Base-by-base conservation (phyloP, 2,888 invertebrate genomes). In the Cordylochernes scorpioides region DNA sequence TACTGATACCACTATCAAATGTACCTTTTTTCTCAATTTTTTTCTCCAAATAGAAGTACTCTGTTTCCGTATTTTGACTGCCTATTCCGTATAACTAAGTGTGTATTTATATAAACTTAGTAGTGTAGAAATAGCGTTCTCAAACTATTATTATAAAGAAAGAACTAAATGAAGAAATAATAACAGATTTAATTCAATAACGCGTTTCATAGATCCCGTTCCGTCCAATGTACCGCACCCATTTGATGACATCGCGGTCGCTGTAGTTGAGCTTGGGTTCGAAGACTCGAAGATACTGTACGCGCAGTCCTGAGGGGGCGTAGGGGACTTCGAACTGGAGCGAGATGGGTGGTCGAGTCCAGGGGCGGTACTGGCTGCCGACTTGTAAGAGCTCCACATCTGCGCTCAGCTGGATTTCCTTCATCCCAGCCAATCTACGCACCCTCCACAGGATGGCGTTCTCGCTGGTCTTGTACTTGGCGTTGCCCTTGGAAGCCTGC, bases 281-380 rank as follows among this genome's bases (percentile, higher is more conserved):
- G 48, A 99, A 99, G 39, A 99, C 97, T 57, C 99, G 99, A 49
- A 99, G 60, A 55, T 97, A 99, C 22, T 97, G 74, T 34, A 99
- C 97, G 64, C 97, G 97, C 55, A 99, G 91, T 1, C 97, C 97
- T 29, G 94, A 97, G 4, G 97, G 97, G 7, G 97, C 97, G 55
- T 97, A 99, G 3, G 97, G 97, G 42, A 99, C 97, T 64, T 99
- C 97, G 54, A 99, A 99, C 56, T 88, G 94, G 94, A 99, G 97
- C 2, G 97, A 97, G 49, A 99, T 97, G 26, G 97, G 97, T 15
- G 97, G 97, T 25, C 97, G 65, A 12, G 97, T 99, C 97, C 97
- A 99, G n/a, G n/a, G n/a, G 54, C 99, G 99, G 61, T 97, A 97
- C 59, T 97, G 97, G 39, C 59, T 58, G 49, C 88, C 94, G 0